A percentile compares a stretch with the other conserved stretches of the same genome.
phyloP scores from a whole-genome alignment of 2,797 vertebrate species.

The Telmatherina bonti region DNA sequence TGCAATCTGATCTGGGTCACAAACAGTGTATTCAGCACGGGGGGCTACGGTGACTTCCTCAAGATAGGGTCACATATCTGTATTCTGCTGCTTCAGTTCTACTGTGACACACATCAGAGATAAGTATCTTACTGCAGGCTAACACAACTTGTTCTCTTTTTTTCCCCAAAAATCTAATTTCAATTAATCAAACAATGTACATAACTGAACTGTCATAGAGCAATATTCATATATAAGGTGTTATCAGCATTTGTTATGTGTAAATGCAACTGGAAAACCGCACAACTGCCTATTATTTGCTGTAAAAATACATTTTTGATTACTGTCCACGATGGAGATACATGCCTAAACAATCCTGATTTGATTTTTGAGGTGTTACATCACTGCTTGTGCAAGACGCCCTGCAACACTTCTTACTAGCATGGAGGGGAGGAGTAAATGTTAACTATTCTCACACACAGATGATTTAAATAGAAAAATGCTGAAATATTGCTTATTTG shows the following conservation, averaged over 20 bases:
- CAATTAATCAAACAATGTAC: constrained; percentile 10
- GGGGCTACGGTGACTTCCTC: constrained; percentile 50
- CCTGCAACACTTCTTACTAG: background rate
- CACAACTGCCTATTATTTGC: background rate
- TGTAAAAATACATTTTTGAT: background rate
- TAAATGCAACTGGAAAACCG: background rate
- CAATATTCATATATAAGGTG: background rate
- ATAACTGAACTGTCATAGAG: background rate
- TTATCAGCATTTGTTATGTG: background rate
- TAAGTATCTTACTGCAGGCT: constrained; percentile 29
- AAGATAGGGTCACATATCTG: constrained; percentile 42
- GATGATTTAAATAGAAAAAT: background rate
- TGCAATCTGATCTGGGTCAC: constrained; percentile 40
- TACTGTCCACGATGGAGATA: background rate
- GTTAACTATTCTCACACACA: background rate
- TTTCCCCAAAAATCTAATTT: constrained; percentile 2
- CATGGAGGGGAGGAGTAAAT: background rate
- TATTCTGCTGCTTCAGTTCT: background rate
- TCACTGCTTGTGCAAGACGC: background rate
- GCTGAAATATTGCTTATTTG: background rate
- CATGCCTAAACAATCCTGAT: background rate
- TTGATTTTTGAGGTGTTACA: background rate
- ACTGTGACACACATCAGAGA: constrained; percentile 10
- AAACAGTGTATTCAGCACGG: constrained; percentile 12
- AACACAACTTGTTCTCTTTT: background rate